Evolutionary conservation across 2,888 invertebrate genomes (phyloP).

Genomic region (Drosophila nigricruria): DNA sequence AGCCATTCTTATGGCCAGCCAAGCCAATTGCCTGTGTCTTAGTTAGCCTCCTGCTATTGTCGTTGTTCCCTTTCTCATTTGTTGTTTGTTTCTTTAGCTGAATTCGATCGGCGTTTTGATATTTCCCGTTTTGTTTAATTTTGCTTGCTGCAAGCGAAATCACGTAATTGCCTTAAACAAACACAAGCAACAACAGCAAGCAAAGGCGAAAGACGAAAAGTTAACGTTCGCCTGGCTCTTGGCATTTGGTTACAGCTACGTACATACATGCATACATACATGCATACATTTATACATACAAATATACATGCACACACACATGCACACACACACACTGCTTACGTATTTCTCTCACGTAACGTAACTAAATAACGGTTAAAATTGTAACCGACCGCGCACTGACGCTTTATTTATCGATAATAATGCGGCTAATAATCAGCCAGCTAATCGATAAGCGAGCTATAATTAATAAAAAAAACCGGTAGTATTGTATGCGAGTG

Average conservation of each 20-base stretch:
- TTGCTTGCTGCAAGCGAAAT: constrained; percentile 29
- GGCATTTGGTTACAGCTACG: constrained; percentile 22
- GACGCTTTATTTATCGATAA: constrained; percentile 37
- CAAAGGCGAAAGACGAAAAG: constrained; percentile 6
- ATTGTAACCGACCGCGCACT: constrained; percentile 3
- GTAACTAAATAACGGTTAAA: constrained; percentile 28
- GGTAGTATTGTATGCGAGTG: constrained; percentile 52
- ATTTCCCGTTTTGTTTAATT: constrained; percentile 50
- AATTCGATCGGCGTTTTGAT: constrained; percentile 47
- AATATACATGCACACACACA: neutral
- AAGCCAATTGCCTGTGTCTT: neutral
- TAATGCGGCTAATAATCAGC: neutral
- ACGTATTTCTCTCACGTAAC: constrained; percentile 42
- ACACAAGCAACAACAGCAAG: neutral
- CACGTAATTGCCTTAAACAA: constrained; percentile 48
- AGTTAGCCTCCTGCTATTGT: neutral
- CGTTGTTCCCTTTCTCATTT: constrained; percentile 26
- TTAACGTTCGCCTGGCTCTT: constrained; percentile 1
- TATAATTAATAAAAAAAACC: constrained; percentile 42
- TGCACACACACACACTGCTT: neutral
- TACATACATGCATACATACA: neutral
- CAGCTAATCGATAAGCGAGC: neutral
- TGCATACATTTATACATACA: neutral
- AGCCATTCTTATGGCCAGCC: constrained; percentile 52
- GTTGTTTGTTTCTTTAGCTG: constrained; percentile 12